Conservation (phyloP, 1,140 invertebrate species). For the Oryctes rhinoceros region DNA sequence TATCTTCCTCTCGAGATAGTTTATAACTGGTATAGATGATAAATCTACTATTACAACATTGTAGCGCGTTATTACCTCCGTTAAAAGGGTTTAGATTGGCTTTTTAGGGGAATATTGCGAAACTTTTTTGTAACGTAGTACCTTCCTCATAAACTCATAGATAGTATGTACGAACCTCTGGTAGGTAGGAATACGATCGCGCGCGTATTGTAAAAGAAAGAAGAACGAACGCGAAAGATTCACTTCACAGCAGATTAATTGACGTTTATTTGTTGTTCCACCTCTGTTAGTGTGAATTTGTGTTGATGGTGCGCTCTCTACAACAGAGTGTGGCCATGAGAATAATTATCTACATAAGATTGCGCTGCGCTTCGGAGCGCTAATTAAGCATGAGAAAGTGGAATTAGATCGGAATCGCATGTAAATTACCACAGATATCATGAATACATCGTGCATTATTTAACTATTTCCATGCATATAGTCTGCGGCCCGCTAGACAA, state of each 20-base stretch:
- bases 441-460: conserved; percentile 37
- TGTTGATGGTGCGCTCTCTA: conserved; percentile 1
- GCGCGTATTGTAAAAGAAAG: not conserved
- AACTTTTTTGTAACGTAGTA: not conserved
- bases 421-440: conserved; percentile 30
- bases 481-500: not conserved
- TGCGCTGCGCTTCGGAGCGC: conserved; percentile 10
- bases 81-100: no score
- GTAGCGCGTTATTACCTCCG: no score
- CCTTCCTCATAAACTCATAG: not conserved
- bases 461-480: conserved; percentile 18
- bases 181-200: not conserved
- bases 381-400: conserved; percentile 41
- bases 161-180: not conserved
- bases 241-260: conserved; percentile 30
- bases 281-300: conserved; percentile 34
- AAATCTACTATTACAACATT: no score
- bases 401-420: conserved; percentile 38
- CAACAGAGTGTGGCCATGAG: conserved; percentile 36
- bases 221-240: conserved; percentile 13
- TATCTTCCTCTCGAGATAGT: no score
- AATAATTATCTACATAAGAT: conserved; percentile 37
- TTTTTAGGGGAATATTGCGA: not conserved
- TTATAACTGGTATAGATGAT: no score
- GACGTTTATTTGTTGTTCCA: conserved; percentile 34